A percentile compares a stretch with the other conserved stretches of the same genome.
phyloP scores from a whole-genome alignment of 2,113 vertebrate species.

The Pionites leucogaster region DNA sequence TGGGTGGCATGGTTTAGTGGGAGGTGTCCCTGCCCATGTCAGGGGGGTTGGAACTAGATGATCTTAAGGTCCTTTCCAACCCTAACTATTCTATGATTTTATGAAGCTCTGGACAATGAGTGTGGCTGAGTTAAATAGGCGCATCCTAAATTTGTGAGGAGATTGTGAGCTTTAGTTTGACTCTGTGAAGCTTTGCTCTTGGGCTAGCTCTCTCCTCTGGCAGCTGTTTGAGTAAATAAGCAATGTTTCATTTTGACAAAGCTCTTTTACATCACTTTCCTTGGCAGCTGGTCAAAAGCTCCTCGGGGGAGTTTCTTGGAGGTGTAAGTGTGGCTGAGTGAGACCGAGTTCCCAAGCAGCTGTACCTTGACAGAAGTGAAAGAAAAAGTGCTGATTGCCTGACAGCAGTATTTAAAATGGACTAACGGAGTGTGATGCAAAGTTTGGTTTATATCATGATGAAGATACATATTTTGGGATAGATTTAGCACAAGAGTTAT shows the following conservation, averaged over 20 bases:
- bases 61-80: too few relatives aligned
- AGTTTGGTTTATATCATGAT: not conserved
- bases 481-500: not conserved
- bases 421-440: not conserved
- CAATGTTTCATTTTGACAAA: conserved; percentile 2
- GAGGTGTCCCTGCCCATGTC: too few relatives aligned
- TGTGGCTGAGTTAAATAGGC: not conserved
- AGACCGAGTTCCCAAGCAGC: not conserved
- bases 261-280: not conserved
- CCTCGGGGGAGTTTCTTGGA: not conserved
- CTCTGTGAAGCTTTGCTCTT: not conserved
- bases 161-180: not conserved
- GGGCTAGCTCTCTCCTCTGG: not conserved
- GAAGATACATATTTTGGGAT: conserved; percentile 9
- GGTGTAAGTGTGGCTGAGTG: not conserved
- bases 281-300: not conserved
- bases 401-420: not conserved
- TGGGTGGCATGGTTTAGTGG: too few relatives aligned
- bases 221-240: not conserved
- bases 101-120: not conserved
- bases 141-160: not conserved
- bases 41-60: too few relatives aligned
- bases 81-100: too few relatives aligned
- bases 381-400: not conserved
- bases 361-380: conserved; percentile 1